phyloP scores from a whole-genome alignment of 2,113 vertebrate genomes.

The Glareola pratincola region DNA sequence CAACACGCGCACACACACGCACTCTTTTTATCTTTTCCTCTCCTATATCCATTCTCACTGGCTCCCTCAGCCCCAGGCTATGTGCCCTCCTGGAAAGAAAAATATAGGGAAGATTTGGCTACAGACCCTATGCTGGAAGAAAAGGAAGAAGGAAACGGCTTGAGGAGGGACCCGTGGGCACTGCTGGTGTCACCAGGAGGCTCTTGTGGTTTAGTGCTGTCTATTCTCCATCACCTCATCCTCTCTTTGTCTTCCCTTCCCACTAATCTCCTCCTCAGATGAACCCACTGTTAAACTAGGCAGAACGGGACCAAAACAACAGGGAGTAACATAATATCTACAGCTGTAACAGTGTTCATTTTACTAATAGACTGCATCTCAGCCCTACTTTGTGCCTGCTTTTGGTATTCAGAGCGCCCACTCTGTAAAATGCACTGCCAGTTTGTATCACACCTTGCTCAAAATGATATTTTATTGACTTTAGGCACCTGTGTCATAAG shows the following conservation, averaged over 20 bases:
- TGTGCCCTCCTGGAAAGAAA: neutral
- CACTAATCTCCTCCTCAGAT: neutral
- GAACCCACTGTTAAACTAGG: neutral
- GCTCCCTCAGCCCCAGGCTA: neutral
- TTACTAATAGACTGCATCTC: accelerated
- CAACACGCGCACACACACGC: neutral
- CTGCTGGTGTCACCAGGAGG: neutral
- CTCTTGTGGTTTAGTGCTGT: neutral
- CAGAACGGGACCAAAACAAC: neutral
- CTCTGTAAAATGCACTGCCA: too few species aligned
- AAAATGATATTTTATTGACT: neutral
- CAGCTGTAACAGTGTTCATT: neutral
- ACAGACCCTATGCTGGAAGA: neutral
- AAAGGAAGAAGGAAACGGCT: neutral
- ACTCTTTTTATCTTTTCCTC: neutral
- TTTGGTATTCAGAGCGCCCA: neutral
- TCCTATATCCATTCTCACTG: accelerated
- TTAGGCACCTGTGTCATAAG: neutral
- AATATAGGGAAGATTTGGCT: neutral
- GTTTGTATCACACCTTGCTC: neutral
- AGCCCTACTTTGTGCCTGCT: neutral
- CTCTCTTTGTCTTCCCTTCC: neutral
- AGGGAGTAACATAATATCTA: neutral
- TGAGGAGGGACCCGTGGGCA: neutral
- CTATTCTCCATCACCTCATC: neutral